Evolutionary conservation across 2,113 vertebrate genomes (phyloP).

Genomic region (Setophaga petechia): DNA sequence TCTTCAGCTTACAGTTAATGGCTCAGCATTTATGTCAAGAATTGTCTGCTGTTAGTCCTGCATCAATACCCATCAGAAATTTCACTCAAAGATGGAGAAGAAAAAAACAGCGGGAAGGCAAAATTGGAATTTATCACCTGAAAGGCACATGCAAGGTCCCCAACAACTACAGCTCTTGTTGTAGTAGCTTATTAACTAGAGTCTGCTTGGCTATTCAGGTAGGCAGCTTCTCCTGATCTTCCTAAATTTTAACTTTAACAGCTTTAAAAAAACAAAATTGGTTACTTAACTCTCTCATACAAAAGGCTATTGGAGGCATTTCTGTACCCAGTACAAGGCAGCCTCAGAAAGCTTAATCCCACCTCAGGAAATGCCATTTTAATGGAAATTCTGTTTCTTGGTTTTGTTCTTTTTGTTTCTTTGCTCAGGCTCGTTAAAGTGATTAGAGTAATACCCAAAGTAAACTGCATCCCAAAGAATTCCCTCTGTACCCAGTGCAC

Average conservation of each 20-base stretch:
- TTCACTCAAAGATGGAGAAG: not conserved
- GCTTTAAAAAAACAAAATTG: not conserved
- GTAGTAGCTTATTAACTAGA: not conserved
- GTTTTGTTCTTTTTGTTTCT: slow-evolving; percentile 49
- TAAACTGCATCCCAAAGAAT: slow-evolving; percentile 19
- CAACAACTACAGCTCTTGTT: not conserved
- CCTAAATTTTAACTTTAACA: not conserved
- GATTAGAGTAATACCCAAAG: slow-evolving; percentile 58
- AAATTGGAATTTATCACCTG: slow-evolving; percentile 11
- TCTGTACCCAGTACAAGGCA: not conserved
- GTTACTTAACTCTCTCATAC: not conserved
- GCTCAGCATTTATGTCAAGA: not conserved
- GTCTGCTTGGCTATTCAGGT: not conserved
- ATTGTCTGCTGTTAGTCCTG: slow-evolving; percentile 8
- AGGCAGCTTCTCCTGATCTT: not conserved
- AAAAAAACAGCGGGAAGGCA: not conserved
- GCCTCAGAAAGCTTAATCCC: slow-evolving; percentile 30
- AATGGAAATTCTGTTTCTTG: slow-evolving; percentile 46
- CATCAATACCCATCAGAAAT: not conserved
- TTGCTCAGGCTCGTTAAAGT: slow-evolving; percentile 47
- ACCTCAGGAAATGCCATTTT: slow-evolving; percentile 42
- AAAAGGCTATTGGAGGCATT: not conserved
- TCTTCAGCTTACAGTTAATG: slow-evolving; percentile 11
- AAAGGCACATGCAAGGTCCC: not conserved
- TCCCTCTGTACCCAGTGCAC: not conserved